These are phyloP conservation scores for Melinaea marsaeus DNA, from an alignment of 2,888 invertebrate genomes.

Conservation along the genomic window DNA sequence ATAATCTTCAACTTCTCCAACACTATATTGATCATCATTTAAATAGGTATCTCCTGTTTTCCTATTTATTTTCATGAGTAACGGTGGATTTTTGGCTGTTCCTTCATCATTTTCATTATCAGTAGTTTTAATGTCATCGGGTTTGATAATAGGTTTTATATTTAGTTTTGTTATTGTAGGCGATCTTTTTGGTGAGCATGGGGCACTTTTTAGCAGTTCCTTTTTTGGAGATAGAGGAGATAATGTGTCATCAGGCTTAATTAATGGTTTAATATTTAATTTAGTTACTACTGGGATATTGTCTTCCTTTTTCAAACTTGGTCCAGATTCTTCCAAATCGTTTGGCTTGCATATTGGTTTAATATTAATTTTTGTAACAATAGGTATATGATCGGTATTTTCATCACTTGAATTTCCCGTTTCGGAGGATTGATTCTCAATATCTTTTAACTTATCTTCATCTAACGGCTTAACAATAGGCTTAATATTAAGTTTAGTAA, in stretches of 20 bases:
- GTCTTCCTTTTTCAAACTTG: slow-evolving; percentile 46
- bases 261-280: slow-evolving; percentile 64
- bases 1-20: slow-evolving; percentile 39
- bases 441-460: slow-evolving; percentile 59
- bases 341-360: slow-evolving; percentile 74
- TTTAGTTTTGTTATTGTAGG: slow-evolving; percentile 66
- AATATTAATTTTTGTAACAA: slow-evolving; percentile 77
- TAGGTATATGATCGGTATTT: slow-evolving; percentile 65
- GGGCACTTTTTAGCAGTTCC: slow-evolving; percentile 47
- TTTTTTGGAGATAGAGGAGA: slow-evolving; percentile 63
- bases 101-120: slow-evolving; percentile 49
- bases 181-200: slow-evolving; percentile 43
- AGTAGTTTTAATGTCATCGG: slow-evolving; percentile 51
- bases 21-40: slow-evolving; percentile 41
- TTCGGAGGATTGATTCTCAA: slow-evolving; percentile 69
- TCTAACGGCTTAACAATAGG: slow-evolving; percentile 73
- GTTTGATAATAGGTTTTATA: slow-evolving; percentile 74
- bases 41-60: slow-evolving; percentile 56
- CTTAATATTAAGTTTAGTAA: slow-evolving; percentile 76
- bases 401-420: slow-evolving; percentile 72
- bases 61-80: slow-evolving; percentile 71
- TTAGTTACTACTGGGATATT: slow-evolving; percentile 64
- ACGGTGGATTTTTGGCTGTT: slow-evolving; percentile 58
- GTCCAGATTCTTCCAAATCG: slow-evolving; percentile 47
- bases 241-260: slow-evolving; percentile 58